Base-by-base conservation (phyloP, 2,113 vertebrate species). In the Tachysurus vachellii region DNA sequence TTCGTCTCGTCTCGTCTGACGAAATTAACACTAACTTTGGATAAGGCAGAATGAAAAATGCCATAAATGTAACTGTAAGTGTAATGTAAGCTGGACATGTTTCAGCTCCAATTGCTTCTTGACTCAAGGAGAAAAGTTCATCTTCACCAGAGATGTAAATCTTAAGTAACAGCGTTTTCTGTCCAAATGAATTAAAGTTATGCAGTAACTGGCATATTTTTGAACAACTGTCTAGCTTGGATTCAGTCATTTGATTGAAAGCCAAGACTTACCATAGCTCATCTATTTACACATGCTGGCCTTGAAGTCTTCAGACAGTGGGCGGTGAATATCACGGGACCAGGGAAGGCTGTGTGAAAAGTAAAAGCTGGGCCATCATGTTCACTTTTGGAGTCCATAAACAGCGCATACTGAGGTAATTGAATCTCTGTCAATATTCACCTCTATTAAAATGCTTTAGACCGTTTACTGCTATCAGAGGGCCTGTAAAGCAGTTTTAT, bases 371-470 rank as follows among this genome's bases (percentile, higher is more conserved):
- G 76, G 14, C 50, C 47, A 54, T 36, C 53, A 31, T 56, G 53
- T 57, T 80, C 28, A 80, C 28, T 19, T 57, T 80, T 57, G 19
- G 17, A 80, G n/a, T 19, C 19, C 8, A 80, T 80, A 80, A 57
- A 28, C 77, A 80, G 28, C 31, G 36, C 53, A 31, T 17, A 36
- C 54, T 57, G 77, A 57, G 10, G 28, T 36, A 80, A 80, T 23
- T 36, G 54, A 57, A 80, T 80, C 53, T 57, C 53, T 80, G 54
- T 36, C 54, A 80, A 80, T 36, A 36, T 36, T 54, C 14, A 57
- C 44, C 44, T 76, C 50, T 76, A 76, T 76, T 76, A 76, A 76
- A 76, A 50, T n/a, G 21, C 44, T 76, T 36, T 80, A 80, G 53
- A 57, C 21, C 28, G 28, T 36, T 80, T 80, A 80, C 16, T 59